Evolutionary conservation across 2,888 invertebrate species (phyloP).

Genomic region (Exephanes ischioxanthus): DNA sequence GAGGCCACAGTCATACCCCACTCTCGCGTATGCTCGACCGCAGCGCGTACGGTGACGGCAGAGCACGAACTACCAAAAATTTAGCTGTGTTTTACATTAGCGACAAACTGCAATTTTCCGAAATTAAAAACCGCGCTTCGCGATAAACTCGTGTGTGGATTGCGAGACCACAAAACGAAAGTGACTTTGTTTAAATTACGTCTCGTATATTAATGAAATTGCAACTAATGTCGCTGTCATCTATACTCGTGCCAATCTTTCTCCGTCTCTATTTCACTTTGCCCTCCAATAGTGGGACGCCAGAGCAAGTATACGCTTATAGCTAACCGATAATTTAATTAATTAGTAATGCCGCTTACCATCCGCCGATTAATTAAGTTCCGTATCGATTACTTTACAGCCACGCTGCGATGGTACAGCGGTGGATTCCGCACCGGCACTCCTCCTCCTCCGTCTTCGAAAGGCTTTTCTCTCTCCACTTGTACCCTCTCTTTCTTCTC

Average conservation of each 20-base stretch:
- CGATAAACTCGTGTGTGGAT: too few relatives aligned
- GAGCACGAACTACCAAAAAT: too few relatives aligned
- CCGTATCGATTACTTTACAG: slow-evolving; percentile 47
- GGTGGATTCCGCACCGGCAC: not conserved
- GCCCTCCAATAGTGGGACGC: not conserved
- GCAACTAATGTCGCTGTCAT: not conserved
- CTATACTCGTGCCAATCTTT: not conserved
- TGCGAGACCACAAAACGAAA: too few relatives aligned
- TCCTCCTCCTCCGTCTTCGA: not conserved
- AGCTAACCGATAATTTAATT: slow-evolving; percentile 50
- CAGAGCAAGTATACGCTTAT: slow-evolving; percentile 6
- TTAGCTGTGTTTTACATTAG: too few relatives aligned
- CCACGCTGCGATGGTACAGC: not conserved
- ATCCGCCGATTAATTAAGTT: slow-evolving; percentile 52
- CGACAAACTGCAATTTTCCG: too few relatives aligned
- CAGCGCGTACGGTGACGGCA: too few relatives aligned
- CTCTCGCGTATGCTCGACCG: too few relatives aligned
- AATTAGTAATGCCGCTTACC: slow-evolving; percentile 41
- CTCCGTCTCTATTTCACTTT: not conserved
- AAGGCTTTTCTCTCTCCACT: slow-evolving; percentile 11
- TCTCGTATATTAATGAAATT: too few relatives aligned
- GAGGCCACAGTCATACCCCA: too few relatives aligned
- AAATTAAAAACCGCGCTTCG: too few relatives aligned
- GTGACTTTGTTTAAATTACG: too few relatives aligned
- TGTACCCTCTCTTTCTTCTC: not conserved